Conservation (phyloP, 1,140 invertebrate species). For the Antheraea pernyi region DNA sequence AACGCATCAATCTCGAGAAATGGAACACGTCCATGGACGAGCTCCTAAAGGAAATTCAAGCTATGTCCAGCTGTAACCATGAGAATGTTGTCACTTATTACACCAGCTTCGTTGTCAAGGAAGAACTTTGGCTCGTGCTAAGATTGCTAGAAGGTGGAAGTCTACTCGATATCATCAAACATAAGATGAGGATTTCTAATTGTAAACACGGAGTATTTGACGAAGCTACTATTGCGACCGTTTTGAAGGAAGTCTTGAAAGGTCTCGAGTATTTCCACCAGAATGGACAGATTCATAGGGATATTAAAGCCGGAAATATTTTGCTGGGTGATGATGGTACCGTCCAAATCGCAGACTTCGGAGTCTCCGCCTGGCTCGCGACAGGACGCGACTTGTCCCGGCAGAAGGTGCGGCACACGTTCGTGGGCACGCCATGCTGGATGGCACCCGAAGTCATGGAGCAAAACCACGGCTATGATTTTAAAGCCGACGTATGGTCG, state of each 20-base stretch:
- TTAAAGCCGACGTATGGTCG: slow-evolving; percentile 99
- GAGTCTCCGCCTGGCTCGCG: slow-evolving; percentile 96
- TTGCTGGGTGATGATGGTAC: slow-evolving; percentile 98
- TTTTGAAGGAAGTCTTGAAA: slow-evolving; percentile 98
- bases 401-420: slow-evolving; percentile 97
- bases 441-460: slow-evolving; percentile 99
- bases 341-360: slow-evolving; percentile 98
- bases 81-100: slow-evolving; percentile 99
- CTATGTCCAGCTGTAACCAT: slow-evolving; percentile 99
- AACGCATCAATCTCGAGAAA: slow-evolving; percentile 99
- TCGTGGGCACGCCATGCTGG: slow-evolving; percentile 99
- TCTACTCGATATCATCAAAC: slow-evolving; percentile 98
- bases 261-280: slow-evolving; percentile 99
- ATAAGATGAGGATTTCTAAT: slow-evolving; percentile 95
- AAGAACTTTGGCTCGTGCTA: slow-evolving; percentile 98
- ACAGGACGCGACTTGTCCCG: slow-evolving; percentile 94
- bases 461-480: slow-evolving; percentile 99
- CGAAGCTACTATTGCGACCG: slow-evolving; percentile 98
- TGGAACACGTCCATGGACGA: slow-evolving; percentile 99
- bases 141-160: slow-evolving; percentile 92
- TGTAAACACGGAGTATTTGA: slow-evolving; percentile 99
- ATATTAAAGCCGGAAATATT: slow-evolving; percentile 99
- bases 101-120: slow-evolving; percentile 98
- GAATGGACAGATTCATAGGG: slow-evolving; percentile 99
- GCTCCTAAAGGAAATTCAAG: slow-evolving; percentile 95